These are phyloP conservation scores for Papilio aristodemus DNA, from an alignment of 1,140 invertebrate species.

Conservation along the genomic window DNA sequence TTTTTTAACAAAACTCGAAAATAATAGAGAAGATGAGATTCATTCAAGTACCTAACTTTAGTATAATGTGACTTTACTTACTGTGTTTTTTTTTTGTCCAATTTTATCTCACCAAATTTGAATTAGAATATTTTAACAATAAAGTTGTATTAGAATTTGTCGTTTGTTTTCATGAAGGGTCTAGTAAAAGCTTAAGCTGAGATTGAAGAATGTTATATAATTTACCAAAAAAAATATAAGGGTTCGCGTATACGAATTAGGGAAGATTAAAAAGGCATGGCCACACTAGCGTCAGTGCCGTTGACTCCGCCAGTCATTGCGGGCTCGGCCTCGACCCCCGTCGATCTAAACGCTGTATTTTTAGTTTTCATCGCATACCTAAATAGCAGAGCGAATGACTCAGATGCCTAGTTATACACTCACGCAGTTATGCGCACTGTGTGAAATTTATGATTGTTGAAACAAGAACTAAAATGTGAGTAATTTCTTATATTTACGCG, in stretches of 20 bases:
- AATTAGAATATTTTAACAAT: too few species aligned
- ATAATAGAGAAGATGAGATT: constrained; percentile 17
- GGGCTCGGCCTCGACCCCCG: constrained; percentile 63
- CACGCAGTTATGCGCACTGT: constrained; percentile 34
- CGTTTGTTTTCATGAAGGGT: too few species aligned
- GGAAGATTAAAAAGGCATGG: constrained; percentile 26
- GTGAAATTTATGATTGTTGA: constrained; percentile 29
- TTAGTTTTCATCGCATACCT: constrained; percentile 59
- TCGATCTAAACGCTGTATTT: constrained; percentile 51
- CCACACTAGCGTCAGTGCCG: constrained; percentile 42
- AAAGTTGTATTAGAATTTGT: too few species aligned
- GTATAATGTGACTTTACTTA: neutral
- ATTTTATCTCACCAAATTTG: too few species aligned
- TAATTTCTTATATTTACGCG: constrained; percentile 17
- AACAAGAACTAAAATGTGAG: constrained; percentile 8
- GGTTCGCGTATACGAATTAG: neutral
- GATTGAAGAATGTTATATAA: too few species aligned
- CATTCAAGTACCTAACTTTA: neutral
- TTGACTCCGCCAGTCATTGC: constrained; percentile 44
- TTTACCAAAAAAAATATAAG: too few species aligned
- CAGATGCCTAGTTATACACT: constrained; percentile 32
- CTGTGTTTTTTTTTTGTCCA: too few species aligned
- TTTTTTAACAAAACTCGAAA: constrained; percentile 11
- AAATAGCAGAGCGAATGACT: constrained; percentile 50
- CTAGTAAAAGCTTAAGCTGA: neutral